A percentile compares a stretch with the other conserved stretches of the same genome.
These are phyloP conservation scores for Brachionus rubens DNA, from an alignment of 1,140 invertebrate genomes.

Conservation along the genomic window DNA sequence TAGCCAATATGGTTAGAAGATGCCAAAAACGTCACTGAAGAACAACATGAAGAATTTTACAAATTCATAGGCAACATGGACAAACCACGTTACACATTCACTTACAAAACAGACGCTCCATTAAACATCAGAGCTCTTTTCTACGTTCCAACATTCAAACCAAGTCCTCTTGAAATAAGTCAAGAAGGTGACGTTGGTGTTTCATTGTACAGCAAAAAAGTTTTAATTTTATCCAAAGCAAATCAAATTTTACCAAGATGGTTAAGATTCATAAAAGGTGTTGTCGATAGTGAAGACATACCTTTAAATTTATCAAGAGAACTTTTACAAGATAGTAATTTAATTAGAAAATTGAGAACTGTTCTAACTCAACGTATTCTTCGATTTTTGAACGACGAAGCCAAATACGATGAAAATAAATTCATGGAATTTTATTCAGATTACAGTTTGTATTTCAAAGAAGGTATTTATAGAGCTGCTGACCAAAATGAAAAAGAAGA, in stretches of 20 bases:
- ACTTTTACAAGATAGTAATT: conserved; percentile 82
- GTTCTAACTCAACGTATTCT: conserved; percentile 80
- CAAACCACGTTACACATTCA: conserved; percentile 65
- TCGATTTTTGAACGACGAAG: conserved; percentile 78
- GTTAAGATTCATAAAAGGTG: conserved; percentile 88
- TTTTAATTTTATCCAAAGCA: conserved; percentile 81
- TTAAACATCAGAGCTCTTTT: conserved; percentile 82
- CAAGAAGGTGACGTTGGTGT: conserved; percentile 75
- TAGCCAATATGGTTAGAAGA: conserved; percentile 89
- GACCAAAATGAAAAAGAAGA: conserved; percentile 81
- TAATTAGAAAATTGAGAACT: conserved; percentile 70
- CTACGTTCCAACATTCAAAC: conserved; percentile 84
- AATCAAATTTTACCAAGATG: conserved; percentile 88
- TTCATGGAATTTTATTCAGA: conserved; percentile 84
- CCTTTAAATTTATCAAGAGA: conserved; percentile 92
- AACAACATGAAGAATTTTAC: conserved; percentile 83
- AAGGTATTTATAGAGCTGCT: conserved; percentile 80
- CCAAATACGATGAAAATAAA: conserved; percentile 76
- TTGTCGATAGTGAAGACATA: conserved; percentile 96
- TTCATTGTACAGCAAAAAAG: conserved; percentile 81
- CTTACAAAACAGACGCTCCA: conserved; percentile 76
- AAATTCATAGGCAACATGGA: conserved; percentile 82
- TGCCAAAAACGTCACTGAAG: conserved; percentile 75
- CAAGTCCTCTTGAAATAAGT: conserved; percentile 78
- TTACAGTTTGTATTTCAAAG: conserved; percentile 87